Conservation (phyloP, 2,113 vertebrate species). For the Thalassoma bifasciatum region DNA sequence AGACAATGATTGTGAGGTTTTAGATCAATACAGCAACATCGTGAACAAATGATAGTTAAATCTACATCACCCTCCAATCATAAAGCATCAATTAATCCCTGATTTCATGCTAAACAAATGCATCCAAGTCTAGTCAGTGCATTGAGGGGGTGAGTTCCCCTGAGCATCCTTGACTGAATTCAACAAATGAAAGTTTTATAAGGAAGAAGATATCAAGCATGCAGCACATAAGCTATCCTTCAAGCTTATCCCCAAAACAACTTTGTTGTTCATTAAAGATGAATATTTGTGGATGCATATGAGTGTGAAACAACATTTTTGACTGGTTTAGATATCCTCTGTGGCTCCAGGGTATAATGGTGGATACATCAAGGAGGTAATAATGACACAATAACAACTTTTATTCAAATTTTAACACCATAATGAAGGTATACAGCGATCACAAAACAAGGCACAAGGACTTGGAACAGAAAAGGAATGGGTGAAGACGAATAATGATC, state of each 20-base stretch:
- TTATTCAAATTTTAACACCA: constrained; percentile 51
- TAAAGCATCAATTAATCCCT: constrained; percentile 52
- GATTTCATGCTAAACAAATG: constrained; percentile 46
- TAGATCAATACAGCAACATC: constrained; percentile 33
- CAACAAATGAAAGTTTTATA: constrained; percentile 65
- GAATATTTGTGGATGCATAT: not conserved
- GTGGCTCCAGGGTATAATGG: not conserved
- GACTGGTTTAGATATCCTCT: not conserved
- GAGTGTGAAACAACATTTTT: constrained; percentile 22
- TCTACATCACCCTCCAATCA: constrained; percentile 35
- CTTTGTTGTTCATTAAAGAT: not conserved
- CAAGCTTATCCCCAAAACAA: constrained; percentile 11
- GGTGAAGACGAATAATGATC: constrained; percentile 9
- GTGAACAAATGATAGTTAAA: constrained; percentile 46
- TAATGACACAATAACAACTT: constrained; percentile 32
- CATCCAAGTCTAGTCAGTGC: constrained; percentile 28
- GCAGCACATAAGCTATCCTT: constrained; percentile 25
- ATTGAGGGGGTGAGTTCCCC: constrained; percentile 68
- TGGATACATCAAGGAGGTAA: not conserved
- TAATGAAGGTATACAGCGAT: constrained; percentile 26
- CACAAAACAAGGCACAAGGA: constrained; percentile 5
- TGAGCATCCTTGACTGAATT: constrained; percentile 45
- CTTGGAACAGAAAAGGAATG: not conserved
- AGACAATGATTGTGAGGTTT: not conserved
- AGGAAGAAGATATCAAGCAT: constrained; percentile 36